Percentiles rank a stretch among this genome's conserved stretches.
These are phyloP conservation scores for Gyps fulvus DNA, from an alignment of 2,113 vertebrate species.

Conservation along the genomic window DNA sequence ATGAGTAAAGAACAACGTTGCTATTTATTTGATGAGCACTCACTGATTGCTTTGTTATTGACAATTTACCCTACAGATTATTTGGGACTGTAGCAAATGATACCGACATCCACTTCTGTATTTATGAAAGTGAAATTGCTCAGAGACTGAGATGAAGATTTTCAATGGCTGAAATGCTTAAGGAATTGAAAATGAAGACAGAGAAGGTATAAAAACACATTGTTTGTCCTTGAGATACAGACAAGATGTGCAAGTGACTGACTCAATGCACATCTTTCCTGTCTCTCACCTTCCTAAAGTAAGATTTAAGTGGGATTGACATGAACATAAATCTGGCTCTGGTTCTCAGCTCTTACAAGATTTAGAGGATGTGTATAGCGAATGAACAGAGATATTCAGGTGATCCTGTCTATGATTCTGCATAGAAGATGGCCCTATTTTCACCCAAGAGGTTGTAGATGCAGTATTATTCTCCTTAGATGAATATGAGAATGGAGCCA, in stretches of 20 bases:
- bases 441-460: background rate
- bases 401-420: background rate
- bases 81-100: background rate
- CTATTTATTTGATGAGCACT: background rate
- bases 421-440: background rate
- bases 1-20: background rate
- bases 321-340: background rate
- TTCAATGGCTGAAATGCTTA: background rate
- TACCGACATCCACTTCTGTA: background rate
- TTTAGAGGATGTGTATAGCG: background rate
- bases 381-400: background rate
- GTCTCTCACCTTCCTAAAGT: background rate
- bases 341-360: background rate
- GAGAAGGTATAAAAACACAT: background rate
- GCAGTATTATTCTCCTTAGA: background rate
- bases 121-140: background rate
- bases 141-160: background rate
- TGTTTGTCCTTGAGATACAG: conserved; percentile 23
- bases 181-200: background rate
- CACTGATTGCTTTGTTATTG: conserved; percentile 18
- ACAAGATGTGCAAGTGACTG: background rate
- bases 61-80: conserved; percentile 14
- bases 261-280: background rate
- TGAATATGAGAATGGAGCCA: background rate
- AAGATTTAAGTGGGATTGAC: background rate